A percentile compares a stretch with the other conserved stretches of the same genome.
Conservation (phyloP, 2,797 vertebrate species). For the Hyperoplus lanceolatus region DNA sequence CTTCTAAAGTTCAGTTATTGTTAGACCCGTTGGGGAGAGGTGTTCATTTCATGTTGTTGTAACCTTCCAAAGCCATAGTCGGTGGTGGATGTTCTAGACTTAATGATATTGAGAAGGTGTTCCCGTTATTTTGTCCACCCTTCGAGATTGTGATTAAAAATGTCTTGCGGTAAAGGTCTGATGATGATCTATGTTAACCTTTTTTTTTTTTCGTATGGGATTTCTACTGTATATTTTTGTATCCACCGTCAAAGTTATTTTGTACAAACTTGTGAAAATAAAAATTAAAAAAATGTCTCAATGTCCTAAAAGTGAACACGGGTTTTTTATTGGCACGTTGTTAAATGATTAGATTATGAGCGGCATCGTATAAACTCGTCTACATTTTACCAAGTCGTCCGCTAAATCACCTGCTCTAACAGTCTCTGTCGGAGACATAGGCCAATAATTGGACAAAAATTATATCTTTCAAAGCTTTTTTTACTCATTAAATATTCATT, state of each 20-base stretch:
- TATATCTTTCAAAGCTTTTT: slow-evolving; percentile 80
- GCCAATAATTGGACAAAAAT: slow-evolving; percentile 81
- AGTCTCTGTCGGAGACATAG: slow-evolving; percentile 67
- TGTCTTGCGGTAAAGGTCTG: slow-evolving; percentile 16
- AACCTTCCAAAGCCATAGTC: slow-evolving; percentile 15
- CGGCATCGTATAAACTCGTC: slow-evolving; percentile 76
- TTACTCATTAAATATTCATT: slow-evolving; percentile 83
- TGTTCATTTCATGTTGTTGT: slow-evolving; percentile 11
- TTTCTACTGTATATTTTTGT: slow-evolving; percentile 69
- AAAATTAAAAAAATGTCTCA: slow-evolving; percentile 48
- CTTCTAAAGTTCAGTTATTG: slow-evolving; percentile 7
- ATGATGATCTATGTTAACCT: slow-evolving; percentile 28
- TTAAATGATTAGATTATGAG: slow-evolving; percentile 71
- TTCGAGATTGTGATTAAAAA: slow-evolving; percentile 18
- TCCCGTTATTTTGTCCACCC: slow-evolving; percentile 31
- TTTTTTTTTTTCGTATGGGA: slow-evolving; percentile 11
- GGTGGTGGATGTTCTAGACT: background rate
- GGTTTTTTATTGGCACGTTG: slow-evolving; percentile 59
- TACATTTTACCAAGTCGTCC: slow-evolving; percentile 74
- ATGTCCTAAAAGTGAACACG: slow-evolving; percentile 49
- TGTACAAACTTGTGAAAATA: slow-evolving; percentile 77
- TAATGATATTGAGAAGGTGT: slow-evolving; percentile 16
- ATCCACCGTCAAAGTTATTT: slow-evolving; percentile 75
- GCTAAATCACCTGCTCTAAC: slow-evolving; percentile 74
- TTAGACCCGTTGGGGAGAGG: background rate